phyloP scores from a whole-genome alignment of 1,140 invertebrate species.

The Lutraria rhynchaena region DNA sequence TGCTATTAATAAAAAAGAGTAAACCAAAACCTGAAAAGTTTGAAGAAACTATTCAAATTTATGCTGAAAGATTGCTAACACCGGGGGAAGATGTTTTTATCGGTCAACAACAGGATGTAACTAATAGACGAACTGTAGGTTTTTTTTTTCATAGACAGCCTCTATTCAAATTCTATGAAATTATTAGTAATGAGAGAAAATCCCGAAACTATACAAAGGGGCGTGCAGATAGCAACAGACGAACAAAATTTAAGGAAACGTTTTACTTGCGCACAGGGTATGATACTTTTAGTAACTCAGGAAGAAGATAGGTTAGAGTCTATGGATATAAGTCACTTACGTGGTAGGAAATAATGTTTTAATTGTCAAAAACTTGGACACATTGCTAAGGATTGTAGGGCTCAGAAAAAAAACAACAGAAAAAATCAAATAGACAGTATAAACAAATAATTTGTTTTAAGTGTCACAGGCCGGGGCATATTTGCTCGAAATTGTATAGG shows the following conservation, averaged over 20 bases:
- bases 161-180: constrained; percentile 41
- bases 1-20: constrained; percentile 25
- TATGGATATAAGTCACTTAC: not conserved
- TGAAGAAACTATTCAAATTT: constrained; percentile 51
- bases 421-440: not conserved
- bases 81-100: constrained; percentile 36
- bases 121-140: constrained; percentile 28
- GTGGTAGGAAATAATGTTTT: not conserved
- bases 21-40: constrained; percentile 35
- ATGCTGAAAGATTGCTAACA: constrained; percentile 39
- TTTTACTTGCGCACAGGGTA: constrained; percentile 1
- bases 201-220: constrained; percentile 17
- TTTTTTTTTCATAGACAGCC: constrained; percentile 47
- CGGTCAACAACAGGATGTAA: not conserved
- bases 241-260: constrained; percentile 50
- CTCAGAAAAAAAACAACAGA: not conserved
- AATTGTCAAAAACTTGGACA: too few species aligned
- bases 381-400: not conserved
- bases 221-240: constrained; percentile 12
- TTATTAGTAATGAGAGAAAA: constrained; percentile 54
- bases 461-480: constrained; percentile 15
- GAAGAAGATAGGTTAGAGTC: not conserved
- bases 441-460: constrained; percentile 18
- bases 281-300: not conserved
- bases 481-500: not conserved